Evolutionary conservation across 2,888 invertebrate species (phyloP).

Genomic region (Hartigia nigra): DNA sequence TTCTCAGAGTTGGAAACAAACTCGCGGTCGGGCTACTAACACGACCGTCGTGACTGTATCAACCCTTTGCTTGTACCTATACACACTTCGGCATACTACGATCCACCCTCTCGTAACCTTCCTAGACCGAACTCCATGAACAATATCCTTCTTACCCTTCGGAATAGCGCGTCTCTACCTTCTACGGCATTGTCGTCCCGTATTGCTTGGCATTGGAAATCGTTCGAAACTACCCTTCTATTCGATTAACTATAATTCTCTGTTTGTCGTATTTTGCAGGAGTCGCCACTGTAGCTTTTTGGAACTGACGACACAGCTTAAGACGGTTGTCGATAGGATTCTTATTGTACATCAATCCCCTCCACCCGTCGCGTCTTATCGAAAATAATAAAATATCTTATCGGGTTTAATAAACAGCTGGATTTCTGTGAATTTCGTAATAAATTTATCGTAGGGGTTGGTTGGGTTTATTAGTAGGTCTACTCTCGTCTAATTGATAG

Average conservation of each 20-base stretch:
- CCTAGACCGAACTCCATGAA: not conserved
- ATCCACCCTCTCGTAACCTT: not conserved
- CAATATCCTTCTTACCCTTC: not conserved
- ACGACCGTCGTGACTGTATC: not conserved
- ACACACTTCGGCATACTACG: not conserved
- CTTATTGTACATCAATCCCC: not conserved
- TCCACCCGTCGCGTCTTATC: not conserved
- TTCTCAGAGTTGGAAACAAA: conserved; percentile 44
- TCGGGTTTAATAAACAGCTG: not conserved
- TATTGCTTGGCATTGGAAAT: not conserved
- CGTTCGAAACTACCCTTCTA: not conserved
- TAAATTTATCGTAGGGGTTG: not conserved
- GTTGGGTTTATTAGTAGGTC: not conserved
- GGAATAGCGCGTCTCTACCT: not conserved
- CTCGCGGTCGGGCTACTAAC: conserved; percentile 28
- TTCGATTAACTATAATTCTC: not conserved
- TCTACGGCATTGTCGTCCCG: not conserved
- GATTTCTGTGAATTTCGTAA: not conserved
- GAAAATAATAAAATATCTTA: not conserved
- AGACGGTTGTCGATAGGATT: not conserved
- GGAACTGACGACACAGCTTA: not conserved
- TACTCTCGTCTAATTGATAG: not conserved
- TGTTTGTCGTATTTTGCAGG: not conserved
- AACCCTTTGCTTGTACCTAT: not conserved
- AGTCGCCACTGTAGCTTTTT: not conserved